phyloP scores from a whole-genome alignment of 2,113 vertebrate genomes.

The Girardinichthys multiradiatus region DNA sequence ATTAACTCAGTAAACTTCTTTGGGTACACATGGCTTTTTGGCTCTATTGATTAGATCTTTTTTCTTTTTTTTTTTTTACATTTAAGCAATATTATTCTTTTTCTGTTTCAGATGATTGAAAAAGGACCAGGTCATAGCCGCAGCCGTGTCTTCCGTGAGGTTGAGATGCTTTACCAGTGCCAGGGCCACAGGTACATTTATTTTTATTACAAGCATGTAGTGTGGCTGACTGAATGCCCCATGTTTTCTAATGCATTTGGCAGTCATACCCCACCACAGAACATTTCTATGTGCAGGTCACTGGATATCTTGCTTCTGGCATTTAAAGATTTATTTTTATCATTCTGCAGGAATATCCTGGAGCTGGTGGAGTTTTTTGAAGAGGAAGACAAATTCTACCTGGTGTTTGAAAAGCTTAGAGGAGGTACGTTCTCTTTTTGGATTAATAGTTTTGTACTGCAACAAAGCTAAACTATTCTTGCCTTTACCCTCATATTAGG shows the following conservation, averaged over 20 bases:
- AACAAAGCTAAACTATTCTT: conserved; percentile 20
- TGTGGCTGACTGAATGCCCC: not conserved
- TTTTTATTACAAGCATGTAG: not conserved
- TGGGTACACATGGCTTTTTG: not conserved
- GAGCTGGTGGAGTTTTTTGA: conserved; percentile 98
- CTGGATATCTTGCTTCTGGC: not conserved
- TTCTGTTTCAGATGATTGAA: conserved; percentile 91
- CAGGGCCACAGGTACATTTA: conserved; percentile 93
- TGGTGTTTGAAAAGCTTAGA: conserved; percentile 97
- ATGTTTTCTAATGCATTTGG: not conserved
- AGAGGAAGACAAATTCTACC: conserved; percentile 97
- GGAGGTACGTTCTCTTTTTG: conserved; percentile 82
- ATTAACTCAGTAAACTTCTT: not conserved
- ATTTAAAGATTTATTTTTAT: not conserved
- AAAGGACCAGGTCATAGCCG: conserved; percentile 94
- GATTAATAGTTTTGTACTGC: not conserved
- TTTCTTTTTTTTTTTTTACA: not conserved
- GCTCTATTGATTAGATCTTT: not conserved
- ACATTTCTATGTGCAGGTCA: not conserved
- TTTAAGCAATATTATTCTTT: not conserved
- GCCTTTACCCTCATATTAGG: conserved; percentile 71
- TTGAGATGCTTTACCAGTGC: conserved; percentile 99
- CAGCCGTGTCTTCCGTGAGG: conserved; percentile 94
- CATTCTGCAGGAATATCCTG: conserved; percentile 87
- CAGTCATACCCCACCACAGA: not conserved